Conservation (phyloP, 2,888 invertebrate species). For the Hyposoter dolosus region DNA sequence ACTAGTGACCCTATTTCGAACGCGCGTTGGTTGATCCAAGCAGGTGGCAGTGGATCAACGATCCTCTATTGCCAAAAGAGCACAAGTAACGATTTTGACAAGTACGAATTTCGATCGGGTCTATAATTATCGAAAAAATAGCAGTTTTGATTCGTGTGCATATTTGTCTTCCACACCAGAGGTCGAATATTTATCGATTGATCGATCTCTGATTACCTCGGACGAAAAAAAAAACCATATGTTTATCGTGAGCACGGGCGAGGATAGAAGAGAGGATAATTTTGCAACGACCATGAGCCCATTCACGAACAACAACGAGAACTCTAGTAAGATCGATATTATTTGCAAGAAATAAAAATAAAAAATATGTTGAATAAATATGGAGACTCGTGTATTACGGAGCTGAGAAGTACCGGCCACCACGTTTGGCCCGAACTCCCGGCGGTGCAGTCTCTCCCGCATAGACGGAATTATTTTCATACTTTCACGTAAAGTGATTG, state of each 20-base stretch:
- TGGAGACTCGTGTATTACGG: slow-evolving; percentile 25
- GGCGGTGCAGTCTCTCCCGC: slow-evolving; percentile 53
- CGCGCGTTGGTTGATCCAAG: neutral
- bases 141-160: slow-evolving; percentile 1
- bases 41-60: neutral
- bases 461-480: slow-evolving; percentile 82
- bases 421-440: slow-evolving; percentile 27
- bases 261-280: slow-evolving; percentile 60
- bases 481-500: slow-evolving; percentile 84
- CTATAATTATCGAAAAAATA: neutral
- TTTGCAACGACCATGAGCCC: slow-evolving; percentile 65
- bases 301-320: slow-evolving; percentile 52
- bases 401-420: slow-evolving; percentile 44
- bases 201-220: slow-evolving; percentile 48
- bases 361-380: slow-evolving; percentile 32
- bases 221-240: slow-evolving; percentile 17
- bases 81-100: neutral
- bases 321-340: slow-evolving; percentile 61
- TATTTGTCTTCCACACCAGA: slow-evolving; percentile 23
- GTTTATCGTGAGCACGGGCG: slow-evolving; percentile 6
- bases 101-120: neutral
- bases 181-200: slow-evolving; percentile 17
- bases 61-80: neutral
- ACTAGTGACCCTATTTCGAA: neutral
- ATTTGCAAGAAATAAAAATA: slow-evolving; percentile 26